Evolutionary conservation across 2,888 invertebrate genomes (phyloP).

Genomic region (Anoncus sp.): DNA sequence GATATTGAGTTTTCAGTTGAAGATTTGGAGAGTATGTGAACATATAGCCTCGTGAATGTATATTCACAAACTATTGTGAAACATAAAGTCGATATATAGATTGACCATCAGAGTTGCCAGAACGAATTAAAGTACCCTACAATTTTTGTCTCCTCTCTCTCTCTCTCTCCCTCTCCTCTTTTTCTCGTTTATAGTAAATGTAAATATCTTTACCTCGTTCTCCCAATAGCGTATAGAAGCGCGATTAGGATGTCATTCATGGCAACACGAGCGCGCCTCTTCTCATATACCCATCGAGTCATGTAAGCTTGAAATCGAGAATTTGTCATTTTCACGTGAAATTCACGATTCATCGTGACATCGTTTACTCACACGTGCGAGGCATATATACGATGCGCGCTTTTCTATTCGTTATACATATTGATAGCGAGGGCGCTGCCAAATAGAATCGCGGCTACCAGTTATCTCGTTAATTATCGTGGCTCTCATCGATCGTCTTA

Average conservation of each 20-base stretch:
- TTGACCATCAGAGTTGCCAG: constrained; percentile 36
- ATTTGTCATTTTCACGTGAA: constrained; percentile 22
- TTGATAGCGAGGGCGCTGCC: constrained; percentile 52
- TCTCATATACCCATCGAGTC: constrained; percentile 6
- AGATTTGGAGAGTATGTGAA: constrained; percentile 4
- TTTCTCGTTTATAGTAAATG: constrained; percentile 35
- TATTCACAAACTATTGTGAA: constrained; percentile 44
- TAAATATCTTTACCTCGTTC: constrained; percentile 1
- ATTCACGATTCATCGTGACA: constrained; percentile 33
- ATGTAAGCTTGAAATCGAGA: constrained; percentile 2
- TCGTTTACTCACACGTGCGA: neutral
- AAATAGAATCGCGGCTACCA: constrained; percentile 37
- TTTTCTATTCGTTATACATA: constrained; percentile 2
- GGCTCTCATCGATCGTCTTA: constrained; percentile 74
- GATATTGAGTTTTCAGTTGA: constrained; percentile 1
- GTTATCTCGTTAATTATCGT: constrained; percentile 72
- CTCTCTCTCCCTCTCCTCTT: constrained; percentile 22
- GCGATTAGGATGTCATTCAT: constrained; percentile 16
- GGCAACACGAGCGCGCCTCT: constrained; percentile 17
- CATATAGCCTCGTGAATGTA: constrained; percentile 2
- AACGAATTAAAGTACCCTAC: constrained; percentile 13
- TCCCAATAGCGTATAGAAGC: neutral
- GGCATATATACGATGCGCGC: neutral
- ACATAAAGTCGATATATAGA: constrained; percentile 11
- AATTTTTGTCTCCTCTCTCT: neutral